Percentiles rank a stretch among this genome's conserved stretches.
Evolutionary conservation across 2,888 invertebrate genomes (phyloP).

Genomic region (Alitta virens): DNA sequence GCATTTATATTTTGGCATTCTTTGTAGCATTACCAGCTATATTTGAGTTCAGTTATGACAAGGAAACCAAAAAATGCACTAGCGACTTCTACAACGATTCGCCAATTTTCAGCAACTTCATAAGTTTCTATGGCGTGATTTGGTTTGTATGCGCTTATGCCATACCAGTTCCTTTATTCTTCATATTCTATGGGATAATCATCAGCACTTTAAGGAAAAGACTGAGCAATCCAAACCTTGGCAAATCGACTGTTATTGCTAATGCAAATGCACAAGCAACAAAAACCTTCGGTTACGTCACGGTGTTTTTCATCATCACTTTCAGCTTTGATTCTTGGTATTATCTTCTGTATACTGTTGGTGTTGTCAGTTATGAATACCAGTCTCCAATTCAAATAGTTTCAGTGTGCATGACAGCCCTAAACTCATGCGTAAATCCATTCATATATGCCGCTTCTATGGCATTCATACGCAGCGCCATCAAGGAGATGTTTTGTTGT

Average conservation of each 20-base stretch:
- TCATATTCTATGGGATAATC: conserved; percentile 1
- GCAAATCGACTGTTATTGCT: not conserved
- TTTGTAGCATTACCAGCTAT: not conserved
- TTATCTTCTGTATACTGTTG: not conserved
- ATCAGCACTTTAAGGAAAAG: conserved; percentile 3
- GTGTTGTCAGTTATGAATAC: not conserved
- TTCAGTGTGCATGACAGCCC: not conserved
- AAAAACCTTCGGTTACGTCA: not conserved
- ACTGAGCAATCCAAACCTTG: not conserved
- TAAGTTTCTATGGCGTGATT: not conserved
- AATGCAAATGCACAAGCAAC: not conserved
- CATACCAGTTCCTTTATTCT: conserved; percentile 1
- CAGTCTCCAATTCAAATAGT: not conserved
- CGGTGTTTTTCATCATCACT: not conserved
- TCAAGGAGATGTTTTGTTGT: not conserved
- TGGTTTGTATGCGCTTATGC: not conserved
- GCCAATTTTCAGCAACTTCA: not conserved
- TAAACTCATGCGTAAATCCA: not conserved
- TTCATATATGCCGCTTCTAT: not conserved
- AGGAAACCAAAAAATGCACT: not conserved
- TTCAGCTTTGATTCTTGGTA: not conserved
- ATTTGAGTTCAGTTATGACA: not conserved
- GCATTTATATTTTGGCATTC: not conserved
- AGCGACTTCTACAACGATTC: not conserved
- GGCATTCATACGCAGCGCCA: not conserved